phyloP scores from a whole-genome alignment of 1,140 invertebrate genomes.

The Coenobita brevimanus region DNA sequence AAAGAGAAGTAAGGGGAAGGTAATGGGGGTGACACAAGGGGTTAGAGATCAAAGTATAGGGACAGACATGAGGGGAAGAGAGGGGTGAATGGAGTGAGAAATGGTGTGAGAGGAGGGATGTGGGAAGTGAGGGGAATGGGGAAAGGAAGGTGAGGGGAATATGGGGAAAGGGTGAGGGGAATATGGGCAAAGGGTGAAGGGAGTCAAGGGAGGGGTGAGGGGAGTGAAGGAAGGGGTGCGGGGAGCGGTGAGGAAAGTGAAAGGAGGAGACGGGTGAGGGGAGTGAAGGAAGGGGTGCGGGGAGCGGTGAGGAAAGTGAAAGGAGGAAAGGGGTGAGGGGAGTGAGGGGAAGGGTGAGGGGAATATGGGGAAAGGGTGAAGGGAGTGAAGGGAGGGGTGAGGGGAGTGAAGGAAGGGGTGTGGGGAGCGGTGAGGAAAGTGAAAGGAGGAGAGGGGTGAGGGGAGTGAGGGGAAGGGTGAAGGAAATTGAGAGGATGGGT shows the following conservation, averaged over 20 bases:
- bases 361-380: neutral
- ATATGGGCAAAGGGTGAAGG: neutral
- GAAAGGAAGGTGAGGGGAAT: neutral
- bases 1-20: neutral
- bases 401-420: neutral
- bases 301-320: neutral
- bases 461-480: neutral
- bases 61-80: neutral
- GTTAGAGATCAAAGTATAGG: neutral
- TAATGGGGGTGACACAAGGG: neutral
- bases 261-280: neutral
- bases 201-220: neutral
- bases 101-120: neutral
- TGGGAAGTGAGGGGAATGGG: neutral
- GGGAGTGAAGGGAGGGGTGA: neutral
- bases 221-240: too few relatives aligned
- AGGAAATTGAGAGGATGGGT: neutral
- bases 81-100: neutral
- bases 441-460: neutral
- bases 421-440: neutral
- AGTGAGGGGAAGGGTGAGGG: neutral
- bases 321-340: neutral
- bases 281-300: neutral
- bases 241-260: neutral
- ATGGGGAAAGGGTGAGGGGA: neutral